Conservation (phyloP, 1,140 invertebrate genomes). For the Metopolophium dirhodum region DNA sequence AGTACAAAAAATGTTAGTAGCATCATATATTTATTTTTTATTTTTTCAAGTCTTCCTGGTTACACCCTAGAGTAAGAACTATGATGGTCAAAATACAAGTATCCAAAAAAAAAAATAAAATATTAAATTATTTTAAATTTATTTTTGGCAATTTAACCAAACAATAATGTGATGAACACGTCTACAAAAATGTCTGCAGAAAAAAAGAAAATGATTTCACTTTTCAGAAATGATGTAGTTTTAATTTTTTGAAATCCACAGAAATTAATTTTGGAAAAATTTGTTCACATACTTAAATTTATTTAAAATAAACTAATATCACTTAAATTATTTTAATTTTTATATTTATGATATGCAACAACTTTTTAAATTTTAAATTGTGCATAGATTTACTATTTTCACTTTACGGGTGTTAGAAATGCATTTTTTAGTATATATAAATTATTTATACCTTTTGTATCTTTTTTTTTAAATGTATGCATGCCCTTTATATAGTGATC, state of each 20-base stretch:
- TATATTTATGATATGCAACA: too few species aligned
- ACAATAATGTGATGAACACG: too few species aligned
- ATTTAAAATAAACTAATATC: not conserved
- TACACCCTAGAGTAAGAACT: not conserved
- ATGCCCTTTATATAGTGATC: not conserved
- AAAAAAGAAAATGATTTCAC: not conserved
- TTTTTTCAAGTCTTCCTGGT: too few species aligned
- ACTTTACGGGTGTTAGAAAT: not conserved
- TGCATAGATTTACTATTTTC: not conserved
- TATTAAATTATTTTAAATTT: not conserved
- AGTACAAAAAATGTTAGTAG: too few species aligned
- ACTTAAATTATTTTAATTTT: too few species aligned
- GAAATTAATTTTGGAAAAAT: not conserved
- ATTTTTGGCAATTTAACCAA: not conserved
- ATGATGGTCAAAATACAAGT: not conserved
- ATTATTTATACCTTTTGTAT: not conserved
- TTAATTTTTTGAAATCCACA: not conserved
- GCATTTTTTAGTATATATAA: not conserved
- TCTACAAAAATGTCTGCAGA: too few species aligned
- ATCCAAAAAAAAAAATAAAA: not conserved
- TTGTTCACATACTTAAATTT: not conserved
- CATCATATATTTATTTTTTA: too few species aligned
- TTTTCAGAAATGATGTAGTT: not conserved
- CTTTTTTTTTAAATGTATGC: not conserved
- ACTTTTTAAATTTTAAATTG: not conserved